Evolutionary conservation across 2,888 invertebrate species (phyloP).

Genomic region (Camponotus fellah): DNA sequence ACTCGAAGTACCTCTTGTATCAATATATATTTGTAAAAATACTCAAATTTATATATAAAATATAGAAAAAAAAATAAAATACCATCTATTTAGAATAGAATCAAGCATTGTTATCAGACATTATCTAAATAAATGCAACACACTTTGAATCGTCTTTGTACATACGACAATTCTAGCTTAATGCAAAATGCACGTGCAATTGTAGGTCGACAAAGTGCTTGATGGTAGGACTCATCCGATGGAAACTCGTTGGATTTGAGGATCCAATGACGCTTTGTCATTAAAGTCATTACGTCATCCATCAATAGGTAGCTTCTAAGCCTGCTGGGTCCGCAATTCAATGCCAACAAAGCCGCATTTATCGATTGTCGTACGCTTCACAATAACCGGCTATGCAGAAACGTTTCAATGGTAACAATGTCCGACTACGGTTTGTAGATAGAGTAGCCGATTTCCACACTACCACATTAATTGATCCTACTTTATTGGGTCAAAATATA

Average conservation of each 20-base stretch:
- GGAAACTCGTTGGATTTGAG: constrained; percentile 48
- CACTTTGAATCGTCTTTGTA: constrained; percentile 27
- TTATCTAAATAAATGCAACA: not conserved
- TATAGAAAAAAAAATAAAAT: not conserved
- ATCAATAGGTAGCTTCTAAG: constrained; percentile 47
- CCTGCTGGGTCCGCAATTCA: constrained; percentile 55
- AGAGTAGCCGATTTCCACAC: constrained; percentile 45
- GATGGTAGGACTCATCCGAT: constrained; percentile 51
- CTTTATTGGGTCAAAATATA: not conserved
- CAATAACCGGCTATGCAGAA: constrained; percentile 66
- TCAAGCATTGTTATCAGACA: not conserved
- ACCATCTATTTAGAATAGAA: not conserved
- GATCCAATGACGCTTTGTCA: constrained; percentile 45
- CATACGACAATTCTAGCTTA: constrained; percentile 37
- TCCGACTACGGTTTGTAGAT: constrained; percentile 29
- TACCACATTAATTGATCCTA: constrained; percentile 28
- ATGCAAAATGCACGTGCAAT: constrained; percentile 53
- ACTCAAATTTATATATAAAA: not conserved
- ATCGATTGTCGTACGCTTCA: constrained; percentile 58
- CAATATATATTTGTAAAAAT: not conserved
- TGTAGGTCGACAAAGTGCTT: constrained; percentile 51
- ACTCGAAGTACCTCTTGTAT: not conserved
- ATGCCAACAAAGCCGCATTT: constrained; percentile 69
- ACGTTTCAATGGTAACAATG: constrained; percentile 64
- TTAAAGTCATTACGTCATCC: constrained; percentile 61